Percentiles rank a stretch among this genome's conserved stretches.
These are phyloP conservation scores for Sebastes paucispinis DNA, from an alignment of 2,797 vertebrate species.

Conservation along the genomic window DNA sequence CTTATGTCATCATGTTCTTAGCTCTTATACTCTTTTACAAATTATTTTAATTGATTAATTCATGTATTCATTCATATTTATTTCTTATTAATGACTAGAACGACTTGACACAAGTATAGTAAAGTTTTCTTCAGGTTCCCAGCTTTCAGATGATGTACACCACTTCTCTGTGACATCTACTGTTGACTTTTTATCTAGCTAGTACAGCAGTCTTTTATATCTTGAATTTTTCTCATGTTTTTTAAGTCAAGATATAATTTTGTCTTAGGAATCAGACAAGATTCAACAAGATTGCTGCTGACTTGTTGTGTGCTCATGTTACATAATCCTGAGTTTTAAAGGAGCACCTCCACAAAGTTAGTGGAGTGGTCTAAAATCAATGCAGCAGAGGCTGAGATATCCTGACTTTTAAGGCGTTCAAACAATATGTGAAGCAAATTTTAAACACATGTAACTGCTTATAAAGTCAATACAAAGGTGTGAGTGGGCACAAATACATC, in stretches of 20 bases:
- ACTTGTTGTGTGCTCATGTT: neutral
- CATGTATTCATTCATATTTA: too few species aligned
- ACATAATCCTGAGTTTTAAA: neutral
- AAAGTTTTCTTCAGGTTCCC: too few species aligned
- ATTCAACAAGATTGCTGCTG: neutral
- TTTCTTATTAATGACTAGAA: too few species aligned
- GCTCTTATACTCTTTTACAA: too few species aligned
- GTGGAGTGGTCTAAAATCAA: neutral
- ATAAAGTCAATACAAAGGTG: neutral
- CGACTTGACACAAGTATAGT: too few species aligned
- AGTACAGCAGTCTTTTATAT: neutral
- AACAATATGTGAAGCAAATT: neutral
- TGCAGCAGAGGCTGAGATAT: neutral
- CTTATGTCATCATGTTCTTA: too few species aligned
- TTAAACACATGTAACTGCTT: neutral
- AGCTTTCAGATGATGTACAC: too few species aligned
- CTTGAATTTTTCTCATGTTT: neutral
- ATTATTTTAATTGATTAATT: too few species aligned
- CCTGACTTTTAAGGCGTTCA: neutral
- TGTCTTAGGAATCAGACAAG: neutral
- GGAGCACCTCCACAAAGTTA: neutral
- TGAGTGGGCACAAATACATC: neutral
- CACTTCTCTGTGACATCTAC: too few species aligned
- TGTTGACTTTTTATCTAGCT: too few species aligned
- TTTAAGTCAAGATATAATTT: neutral